Evolutionary conservation across 2,797 vertebrate species (phyloP), one percentile per base, ranked within the genome.

Genomic region (Selene dorsalis): DNA sequence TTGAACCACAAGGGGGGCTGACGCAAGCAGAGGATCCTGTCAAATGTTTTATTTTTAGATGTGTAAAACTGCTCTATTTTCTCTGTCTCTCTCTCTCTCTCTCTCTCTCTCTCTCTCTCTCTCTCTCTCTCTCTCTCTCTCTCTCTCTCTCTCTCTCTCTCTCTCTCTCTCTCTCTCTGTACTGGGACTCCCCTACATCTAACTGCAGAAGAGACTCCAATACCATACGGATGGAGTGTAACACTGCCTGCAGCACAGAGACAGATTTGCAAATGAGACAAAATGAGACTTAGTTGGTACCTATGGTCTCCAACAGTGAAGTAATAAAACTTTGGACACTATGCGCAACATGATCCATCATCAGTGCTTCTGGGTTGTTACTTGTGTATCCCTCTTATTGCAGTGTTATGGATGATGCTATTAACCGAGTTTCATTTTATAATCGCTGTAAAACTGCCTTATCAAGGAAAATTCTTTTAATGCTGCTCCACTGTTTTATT

Each of bases 21-120:
- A 92, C 84, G 88, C 77, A 91, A 87, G 89, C 71, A 74, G 70
- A 87, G 77, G 83, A 91, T 93, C 86, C 85, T 89, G 92, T 93
- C 91, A 90, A 91, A 93, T 68, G 82, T 79, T 92, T 91, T 93
- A 94, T 93, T 93, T 93, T 93, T 92, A 92, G 92, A 91, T 65
- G 83, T 84, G 86, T 86, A 87, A 90, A 92, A 91, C 85, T 89
- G 87, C 83, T 93, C 90, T 66, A 86, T 90, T 91, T 91, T 87
- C 75, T 45, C 73, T 9, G 24, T 53, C 52, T 4, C 48, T 11
- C 47, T 50, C 47, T 63, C 61, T 77, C 57, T 69, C 68, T 38
- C 59, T 41, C 39, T 41, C 12, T 41, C 39, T 41, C 39, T 59
- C 71, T 38, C 73, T 28, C 52, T 53, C 59, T 50, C 64, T 68